Evolutionary conservation across 2,797 vertebrate species (phyloP), one percentile per base, ranked within the genome.

Genomic region (Tympanoctomys barrerae): DNA sequence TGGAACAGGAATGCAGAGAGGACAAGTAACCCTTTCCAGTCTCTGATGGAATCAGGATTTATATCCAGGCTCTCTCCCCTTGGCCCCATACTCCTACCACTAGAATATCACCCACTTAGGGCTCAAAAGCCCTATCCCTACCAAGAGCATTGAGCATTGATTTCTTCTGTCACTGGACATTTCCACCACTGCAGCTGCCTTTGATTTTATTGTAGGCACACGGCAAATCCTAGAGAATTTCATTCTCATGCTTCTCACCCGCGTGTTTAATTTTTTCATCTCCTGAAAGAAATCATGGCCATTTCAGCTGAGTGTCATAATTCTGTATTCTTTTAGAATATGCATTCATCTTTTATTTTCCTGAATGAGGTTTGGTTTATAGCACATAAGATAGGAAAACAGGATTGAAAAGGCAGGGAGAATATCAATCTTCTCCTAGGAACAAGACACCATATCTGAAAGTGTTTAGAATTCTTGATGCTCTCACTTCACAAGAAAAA

Each of bases 211-310:
- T 42, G 82, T 92, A 97, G 97, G 93, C 62, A 94, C n/a, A 87
- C 9, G 82, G 95, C 91, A 97, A 77, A 77, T 54, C 79, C 83
- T 87, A 87, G 95, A 96, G 97, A 95, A 97, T 92, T 97, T 98
- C 95, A 96, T 97, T 98, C 90, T 89, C 96, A 97, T 95, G 96
- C 85, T 87, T 94, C 73, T 96, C 95, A 89, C 2, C 95, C 97
- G 93, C 88, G 82, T 97, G 97, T 97, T 98, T 97, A 98, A 97
- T 83, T 94, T 93, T 87, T 97, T 96, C 92, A 97, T 95, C 84
- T 98, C 79, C 95, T 97, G 97, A 97, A 97, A 93, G 71, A 93
- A 95, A 94, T 73, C 59, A 79, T 80, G 39, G 91, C 89, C 78
- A 66, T 96, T 91, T 96, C 84, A 73, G 70, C 61, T 88, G 66